phyloP scores from a whole-genome alignment of 2,797 vertebrate species.

The Echiichthys vipera region DNA sequence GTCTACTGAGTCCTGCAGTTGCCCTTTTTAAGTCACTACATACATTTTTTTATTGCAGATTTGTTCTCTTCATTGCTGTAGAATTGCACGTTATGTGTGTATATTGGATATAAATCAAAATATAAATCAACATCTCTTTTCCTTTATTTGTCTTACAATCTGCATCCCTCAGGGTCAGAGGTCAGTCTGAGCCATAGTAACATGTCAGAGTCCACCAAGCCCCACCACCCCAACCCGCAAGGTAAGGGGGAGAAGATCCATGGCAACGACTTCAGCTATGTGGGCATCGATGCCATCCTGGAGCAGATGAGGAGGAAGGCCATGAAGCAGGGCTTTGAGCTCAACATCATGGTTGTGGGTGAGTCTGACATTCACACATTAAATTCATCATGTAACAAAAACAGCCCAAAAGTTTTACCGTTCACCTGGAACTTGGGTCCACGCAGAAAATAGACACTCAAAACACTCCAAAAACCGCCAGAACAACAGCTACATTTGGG shows the following conservation, averaged over 20 bases:
- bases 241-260: slow-evolving; percentile 86
- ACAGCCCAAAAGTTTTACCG: not conserved
- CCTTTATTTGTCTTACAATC: not conserved
- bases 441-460: not conserved
- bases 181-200: slow-evolving; percentile 81
- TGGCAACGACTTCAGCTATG: slow-evolving; percentile 90
- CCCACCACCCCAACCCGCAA: slow-evolving; percentile 72
- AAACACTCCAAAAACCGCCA: not conserved
- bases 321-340: slow-evolving; percentile 98
- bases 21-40: not conserved
- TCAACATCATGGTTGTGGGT: slow-evolving; percentile 99
- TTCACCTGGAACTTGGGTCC: not conserved
- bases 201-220: slow-evolving; percentile 91
- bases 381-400: not conserved
- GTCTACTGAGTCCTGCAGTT: not conserved
- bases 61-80: not conserved
- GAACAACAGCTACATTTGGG: not conserved
- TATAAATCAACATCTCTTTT: not conserved
- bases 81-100: not conserved
- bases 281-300: slow-evolving; percentile 96
- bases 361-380: slow-evolving; percentile 81
- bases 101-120: not conserved
- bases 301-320: slow-evolving; percentile 98
- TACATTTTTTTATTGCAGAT: not conserved
- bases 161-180: slow-evolving; percentile 81